Evolutionary conservation across 2,888 invertebrate genomes (phyloP).

Genomic region (Dichetophora obliterata): DNA sequence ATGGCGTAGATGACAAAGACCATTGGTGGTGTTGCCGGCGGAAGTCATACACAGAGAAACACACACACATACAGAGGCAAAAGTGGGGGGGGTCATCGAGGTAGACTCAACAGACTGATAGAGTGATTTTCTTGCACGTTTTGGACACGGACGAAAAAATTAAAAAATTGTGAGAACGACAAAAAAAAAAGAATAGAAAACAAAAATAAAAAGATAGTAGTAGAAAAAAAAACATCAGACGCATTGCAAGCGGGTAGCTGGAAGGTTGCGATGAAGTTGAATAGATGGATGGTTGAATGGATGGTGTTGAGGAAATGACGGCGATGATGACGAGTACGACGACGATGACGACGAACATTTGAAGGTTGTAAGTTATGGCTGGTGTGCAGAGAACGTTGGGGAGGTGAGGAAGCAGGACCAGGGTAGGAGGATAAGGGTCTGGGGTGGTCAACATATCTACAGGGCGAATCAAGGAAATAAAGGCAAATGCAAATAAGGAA

Average conservation of each 20-base stretch:
- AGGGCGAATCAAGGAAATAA: background rate
- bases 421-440: too few relatives aligned
- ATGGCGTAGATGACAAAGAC: background rate
- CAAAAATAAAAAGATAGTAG: background rate
- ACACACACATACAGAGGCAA: background rate
- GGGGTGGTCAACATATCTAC: background rate
- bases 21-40: background rate
- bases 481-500: background rate
- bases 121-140: conserved; percentile 31
- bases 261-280: background rate
- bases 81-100: background rate
- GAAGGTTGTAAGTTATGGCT: conserved; percentile 31
- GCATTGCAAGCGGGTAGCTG: background rate
- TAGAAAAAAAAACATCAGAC: background rate
- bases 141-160: conserved; percentile 14
- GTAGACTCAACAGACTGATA: conserved; percentile 23
- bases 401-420: too few relatives aligned
- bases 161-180: conserved; percentile 10
- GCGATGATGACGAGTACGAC: background rate
- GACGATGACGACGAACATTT: conserved; percentile 7
- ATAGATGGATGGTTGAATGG: background rate
- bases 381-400: background rate
- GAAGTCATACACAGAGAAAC: background rate
- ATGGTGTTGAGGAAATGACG: background rate
- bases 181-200: background rate